Conservation (phyloP, 2,888 invertebrate genomes). For the Acholoe squamosa region DNA sequence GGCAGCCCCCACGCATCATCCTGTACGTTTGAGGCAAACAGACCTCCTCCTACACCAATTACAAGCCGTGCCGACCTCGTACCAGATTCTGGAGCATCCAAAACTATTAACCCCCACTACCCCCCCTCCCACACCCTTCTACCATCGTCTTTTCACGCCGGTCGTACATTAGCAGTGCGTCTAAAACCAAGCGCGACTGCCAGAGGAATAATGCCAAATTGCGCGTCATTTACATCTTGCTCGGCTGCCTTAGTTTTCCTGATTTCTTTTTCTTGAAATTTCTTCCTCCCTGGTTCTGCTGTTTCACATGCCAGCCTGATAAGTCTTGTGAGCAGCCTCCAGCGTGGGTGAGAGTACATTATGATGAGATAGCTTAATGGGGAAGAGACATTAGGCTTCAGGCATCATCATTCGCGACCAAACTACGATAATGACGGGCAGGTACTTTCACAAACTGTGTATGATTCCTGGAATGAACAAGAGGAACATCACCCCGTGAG, state of each 20-base stretch:
- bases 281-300: neutral
- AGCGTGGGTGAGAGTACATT: neutral
- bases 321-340: neutral
- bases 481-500: neutral
- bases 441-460: neutral
- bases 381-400: constrained; percentile 4
- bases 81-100: neutral
- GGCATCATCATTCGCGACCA: neutral
- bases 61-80: constrained; percentile 13
- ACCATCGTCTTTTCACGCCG: constrained; percentile 38
- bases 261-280: neutral
- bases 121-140: no score
- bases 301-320: neutral
- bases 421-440: neutral
- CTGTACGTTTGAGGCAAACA: constrained; percentile 11
- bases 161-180: neutral
- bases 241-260: neutral
- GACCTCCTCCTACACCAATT: constrained; percentile 6
- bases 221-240: constrained; percentile 29
- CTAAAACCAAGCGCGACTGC: constrained; percentile 3
- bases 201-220: constrained; percentile 40
- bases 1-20: neutral
- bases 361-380: neutral
- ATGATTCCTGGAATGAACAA: neutral
- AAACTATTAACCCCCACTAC: neutral